These are phyloP conservation scores for Ambastaia sidthimunki DNA, from an alignment of 2,797 vertebrate genomes.

Conservation along the genomic window DNA sequence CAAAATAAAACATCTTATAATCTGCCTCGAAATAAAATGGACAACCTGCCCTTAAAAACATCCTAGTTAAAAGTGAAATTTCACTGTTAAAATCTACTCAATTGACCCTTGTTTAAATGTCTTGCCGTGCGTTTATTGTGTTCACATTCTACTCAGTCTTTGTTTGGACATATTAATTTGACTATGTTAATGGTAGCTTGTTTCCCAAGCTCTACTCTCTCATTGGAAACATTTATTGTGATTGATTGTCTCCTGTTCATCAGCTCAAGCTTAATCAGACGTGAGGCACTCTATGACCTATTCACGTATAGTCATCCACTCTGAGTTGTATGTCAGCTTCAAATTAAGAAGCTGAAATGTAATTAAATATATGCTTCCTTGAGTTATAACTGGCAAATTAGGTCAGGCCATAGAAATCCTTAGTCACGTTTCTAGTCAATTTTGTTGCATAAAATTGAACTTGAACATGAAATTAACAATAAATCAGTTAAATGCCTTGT, in stretches of 20 bases:
- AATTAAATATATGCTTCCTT: conserved; percentile 44
- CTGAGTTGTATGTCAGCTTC: conserved; percentile 32
- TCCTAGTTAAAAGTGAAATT: too few relatives aligned
- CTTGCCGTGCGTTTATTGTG: neutral
- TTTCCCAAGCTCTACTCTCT: neutral
- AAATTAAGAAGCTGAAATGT: conserved; percentile 57
- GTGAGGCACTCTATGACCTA: conserved; percentile 32
- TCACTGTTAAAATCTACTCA: too few relatives aligned
- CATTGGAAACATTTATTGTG: conserved; percentile 55
- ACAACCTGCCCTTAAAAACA: too few relatives aligned
- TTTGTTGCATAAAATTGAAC: neutral
- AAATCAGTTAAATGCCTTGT: too few relatives aligned
- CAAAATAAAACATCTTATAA: too few relatives aligned
- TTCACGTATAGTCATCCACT: conserved; percentile 52
- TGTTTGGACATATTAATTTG: neutral
- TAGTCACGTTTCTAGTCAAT: conserved; percentile 33
- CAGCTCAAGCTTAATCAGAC: conserved; percentile 59
- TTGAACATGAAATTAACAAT: neutral
- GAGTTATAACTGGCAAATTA: conserved; percentile 43
- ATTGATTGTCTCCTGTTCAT: conserved; percentile 54
- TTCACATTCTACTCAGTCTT: neutral
- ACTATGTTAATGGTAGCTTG: neutral
- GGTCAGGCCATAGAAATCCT: conserved; percentile 37
- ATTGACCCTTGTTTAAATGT: neutral
- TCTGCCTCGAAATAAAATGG: too few relatives aligned